These are phyloP conservation scores for Podarcis muralis DNA, from an alignment of 2,113 vertebrate species.

Conservation along the genomic window DNA sequence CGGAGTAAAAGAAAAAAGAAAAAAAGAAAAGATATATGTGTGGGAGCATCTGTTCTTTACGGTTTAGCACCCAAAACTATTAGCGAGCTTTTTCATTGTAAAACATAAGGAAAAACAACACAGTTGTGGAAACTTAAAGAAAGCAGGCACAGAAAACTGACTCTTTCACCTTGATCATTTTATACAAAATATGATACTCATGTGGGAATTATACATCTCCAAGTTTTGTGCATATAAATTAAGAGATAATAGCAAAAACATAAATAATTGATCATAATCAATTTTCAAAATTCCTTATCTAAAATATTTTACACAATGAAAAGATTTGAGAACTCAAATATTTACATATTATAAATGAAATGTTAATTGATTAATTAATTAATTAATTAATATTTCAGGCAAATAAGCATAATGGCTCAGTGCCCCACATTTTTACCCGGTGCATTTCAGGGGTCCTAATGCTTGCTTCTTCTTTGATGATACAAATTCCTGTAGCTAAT, in stretches of 20 bases:
- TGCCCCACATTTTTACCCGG: background rate
- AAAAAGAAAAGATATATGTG: background rate
- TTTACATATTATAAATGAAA: background rate
- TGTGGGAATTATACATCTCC: background rate
- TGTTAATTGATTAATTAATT: no score
- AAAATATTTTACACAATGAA: background rate
- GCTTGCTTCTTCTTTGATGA: no score
- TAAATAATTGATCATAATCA: background rate
- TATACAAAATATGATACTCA: background rate
- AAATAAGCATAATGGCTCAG: background rate
- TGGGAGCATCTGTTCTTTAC: slow-evolving; percentile 3
- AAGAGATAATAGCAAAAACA: background rate
- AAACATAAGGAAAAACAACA: background rate
- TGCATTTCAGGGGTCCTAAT: background rate
- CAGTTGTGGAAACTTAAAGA: background rate
- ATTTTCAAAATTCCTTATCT: no score
- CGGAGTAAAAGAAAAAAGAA: background rate
- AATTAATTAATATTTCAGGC: background rate
- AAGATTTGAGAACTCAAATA: no score
- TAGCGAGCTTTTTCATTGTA: background rate
- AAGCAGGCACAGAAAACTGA: background rate
- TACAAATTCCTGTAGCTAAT: no score
- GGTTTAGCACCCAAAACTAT: slow-evolving; percentile 7
- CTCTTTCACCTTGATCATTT: background rate
- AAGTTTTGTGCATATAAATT: background rate